These are phyloP conservation scores for Philopotamus ludificatus DNA, from an alignment of 1,140 invertebrate species.

Conservation along the genomic window DNA sequence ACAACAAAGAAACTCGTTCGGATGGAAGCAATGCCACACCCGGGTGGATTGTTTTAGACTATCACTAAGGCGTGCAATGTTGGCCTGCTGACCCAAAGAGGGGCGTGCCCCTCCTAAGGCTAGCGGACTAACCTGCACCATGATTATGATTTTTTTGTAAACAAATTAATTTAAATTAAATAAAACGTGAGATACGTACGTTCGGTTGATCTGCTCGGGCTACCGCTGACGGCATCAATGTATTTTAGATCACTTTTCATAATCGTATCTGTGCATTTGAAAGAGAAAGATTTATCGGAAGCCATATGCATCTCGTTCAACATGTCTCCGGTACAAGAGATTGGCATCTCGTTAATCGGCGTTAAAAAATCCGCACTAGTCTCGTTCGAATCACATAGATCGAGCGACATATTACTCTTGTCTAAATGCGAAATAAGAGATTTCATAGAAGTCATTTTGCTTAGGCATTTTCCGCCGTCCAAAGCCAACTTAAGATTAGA, in stretches of 20 bases:
- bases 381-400: slow-evolving; percentile 55
- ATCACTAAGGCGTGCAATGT: no score
- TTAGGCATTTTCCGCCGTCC: slow-evolving; percentile 48
- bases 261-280: slow-evolving; percentile 28
- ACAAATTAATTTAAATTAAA: no score
- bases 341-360: slow-evolving; percentile 56
- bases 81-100: no score
- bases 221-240: slow-evolving; percentile 25
- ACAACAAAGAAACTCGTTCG: no score
- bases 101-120: no score
- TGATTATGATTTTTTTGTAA: not conserved
- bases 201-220: slow-evolving; percentile 28
- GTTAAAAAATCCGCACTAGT: slow-evolving; percentile 56
- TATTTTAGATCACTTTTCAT: slow-evolving; percentile 33
- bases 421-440: slow-evolving; percentile 43
- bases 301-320: slow-evolving; percentile 32
- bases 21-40: no score
- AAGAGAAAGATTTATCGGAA: slow-evolving; percentile 30
- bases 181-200: slow-evolving; percentile 24
- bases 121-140: no score
- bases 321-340: slow-evolving; percentile 44
- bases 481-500: slow-evolving; percentile 50
- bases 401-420: slow-evolving; percentile 51
- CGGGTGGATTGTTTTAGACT: no score
- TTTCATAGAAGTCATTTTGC: slow-evolving; percentile 34